Base-by-base conservation (phyloP, 1,140 invertebrate genomes). In the Sitophilus oryzae region DNA sequence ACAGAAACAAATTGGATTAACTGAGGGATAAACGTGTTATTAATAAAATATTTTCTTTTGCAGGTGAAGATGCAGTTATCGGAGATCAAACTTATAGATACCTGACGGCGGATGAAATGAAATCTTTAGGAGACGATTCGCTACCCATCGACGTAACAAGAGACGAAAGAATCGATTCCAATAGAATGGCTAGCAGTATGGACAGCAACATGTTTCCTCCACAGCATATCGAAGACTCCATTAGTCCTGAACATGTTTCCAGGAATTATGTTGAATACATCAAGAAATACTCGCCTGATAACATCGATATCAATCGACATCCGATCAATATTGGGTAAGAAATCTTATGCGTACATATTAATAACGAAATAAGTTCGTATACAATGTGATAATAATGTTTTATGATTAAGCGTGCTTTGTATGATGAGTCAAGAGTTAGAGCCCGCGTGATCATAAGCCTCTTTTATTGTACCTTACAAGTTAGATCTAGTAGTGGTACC, bases 61-160 rank as follows among this genome's bases (percentile, higher is more conserved):
- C 66, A 93, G 90, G 86, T 68, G 91, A 93, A 72, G 91, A 95
- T 67, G 88, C 86, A 46, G 81, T 91, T 66, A 77, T 91, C 40
- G 91, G 87, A 55, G 91, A 96, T 69, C 91, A 94, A 66, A 89
- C 90, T 1, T 95, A 94, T 71, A 80, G 90, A 50, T 95, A 95
- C 74, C 76, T 95, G 50, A 94, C 92, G 2, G 86, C 88, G 23
- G 93, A 95, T 71, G 87, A 95, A 69, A 94, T 95, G 91, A 95
- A 95, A 74, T 91, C 88, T 52, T 73, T 96, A 25, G 88, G 91
- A 38, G 92, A 96, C 67, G 92, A 96, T 74, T 94, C 91, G 3
- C 73, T 94, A 30, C 91, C 91, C 0, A 93, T 94, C 61, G 91
- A 95, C 67, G 91, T 93, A 8, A 93, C 89, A 1, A 81, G 89